Evolutionary conservation across 2,888 invertebrate genomes (phyloP).

Genomic region (Ethmia dodecea): DNA sequence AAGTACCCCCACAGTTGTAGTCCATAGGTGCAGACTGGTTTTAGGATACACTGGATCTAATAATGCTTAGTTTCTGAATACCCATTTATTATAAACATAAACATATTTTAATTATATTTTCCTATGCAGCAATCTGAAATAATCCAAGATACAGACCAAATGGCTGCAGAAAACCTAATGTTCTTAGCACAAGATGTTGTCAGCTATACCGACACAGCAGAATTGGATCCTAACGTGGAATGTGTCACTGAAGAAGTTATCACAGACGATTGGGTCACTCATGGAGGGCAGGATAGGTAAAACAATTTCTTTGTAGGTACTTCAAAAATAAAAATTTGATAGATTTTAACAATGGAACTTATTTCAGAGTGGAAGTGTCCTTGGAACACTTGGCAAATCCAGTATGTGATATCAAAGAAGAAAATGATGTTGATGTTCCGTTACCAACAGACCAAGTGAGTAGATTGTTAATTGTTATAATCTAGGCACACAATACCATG

Average conservation of each 20-base stretch:
- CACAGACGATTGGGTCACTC: slow-evolving; percentile 87
- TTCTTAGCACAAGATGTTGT: slow-evolving; percentile 78
- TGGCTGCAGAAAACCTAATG: slow-evolving; percentile 81
- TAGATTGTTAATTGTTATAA: too few species aligned
- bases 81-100: too few species aligned
- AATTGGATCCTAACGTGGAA: slow-evolving; percentile 68
- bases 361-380: slow-evolving; percentile 81
- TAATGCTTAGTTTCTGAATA: too few species aligned
- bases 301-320: background rate
- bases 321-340: background rate
- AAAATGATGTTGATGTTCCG: slow-evolving; percentile 85
- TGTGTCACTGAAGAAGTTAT: slow-evolving; percentile 89
- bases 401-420: slow-evolving; percentile 68
- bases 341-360: slow-evolving; percentile 3
- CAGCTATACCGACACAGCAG: slow-evolving; percentile 55
- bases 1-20: too few species aligned
- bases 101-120: too few species aligned
- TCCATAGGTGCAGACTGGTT: too few species aligned
- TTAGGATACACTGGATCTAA: too few species aligned
- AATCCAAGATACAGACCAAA: slow-evolving; percentile 74
- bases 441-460: slow-evolving; percentile 89
- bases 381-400: slow-evolving; percentile 76
- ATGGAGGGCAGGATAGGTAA: slow-evolving; percentile 85
- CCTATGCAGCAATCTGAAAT: slow-evolving; percentile 47
- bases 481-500: too few species aligned